Base-by-base conservation (phyloP, 2,797 vertebrate genomes). In the Neosalanx taihuensis region DNA sequence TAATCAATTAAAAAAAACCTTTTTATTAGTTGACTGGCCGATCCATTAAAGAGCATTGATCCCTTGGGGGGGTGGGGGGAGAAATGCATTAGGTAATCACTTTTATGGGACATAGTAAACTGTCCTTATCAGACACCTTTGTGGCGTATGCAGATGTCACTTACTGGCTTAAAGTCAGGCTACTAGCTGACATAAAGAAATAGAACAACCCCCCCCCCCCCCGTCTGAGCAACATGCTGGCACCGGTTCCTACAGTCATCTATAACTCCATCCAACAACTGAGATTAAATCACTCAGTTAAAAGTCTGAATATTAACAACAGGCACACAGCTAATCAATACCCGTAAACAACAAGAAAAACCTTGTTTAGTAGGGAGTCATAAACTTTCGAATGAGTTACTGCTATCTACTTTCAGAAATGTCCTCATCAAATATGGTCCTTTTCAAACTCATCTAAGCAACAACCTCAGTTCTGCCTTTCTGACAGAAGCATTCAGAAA, bases 1-100 rank as follows among this genome's bases (percentile, higher is more conserved):
- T 76, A 81, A 90, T 88, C 78, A 85, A 85, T 84, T 83, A 37
- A 78, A 85, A 76, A 79, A 85, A 76, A 79, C 56, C 26, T 83
- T 70, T 88, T 78, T 80, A 87, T 83, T 74, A 83, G 76, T 81
- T 80, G 72, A 58, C 70, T 61, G 63, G 15, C 79, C 75, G 73
- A 89, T 86, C 79, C 80, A 82, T 84, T 84, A 84, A 76, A 77
- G 37, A 17, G 6, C 76, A 87, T 89, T 64, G 87, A 91, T 88
- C 74, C 56, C 18, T 58, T 30, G 6, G 15, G 46, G 64, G 77
- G 5, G 74, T 1, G 74, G 81, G 23, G 23, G 23, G 23, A 1
- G 23, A 79, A 85, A 82, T 64, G 68, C 78, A 83, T 66, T 41
- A 78, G 74, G 77, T 80, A 86, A 84, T 88, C 79, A 87, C 80